These are phyloP conservation scores for Ceriagrion tenellum DNA, from an alignment of 2,888 invertebrate species.

Conservation along the genomic window DNA sequence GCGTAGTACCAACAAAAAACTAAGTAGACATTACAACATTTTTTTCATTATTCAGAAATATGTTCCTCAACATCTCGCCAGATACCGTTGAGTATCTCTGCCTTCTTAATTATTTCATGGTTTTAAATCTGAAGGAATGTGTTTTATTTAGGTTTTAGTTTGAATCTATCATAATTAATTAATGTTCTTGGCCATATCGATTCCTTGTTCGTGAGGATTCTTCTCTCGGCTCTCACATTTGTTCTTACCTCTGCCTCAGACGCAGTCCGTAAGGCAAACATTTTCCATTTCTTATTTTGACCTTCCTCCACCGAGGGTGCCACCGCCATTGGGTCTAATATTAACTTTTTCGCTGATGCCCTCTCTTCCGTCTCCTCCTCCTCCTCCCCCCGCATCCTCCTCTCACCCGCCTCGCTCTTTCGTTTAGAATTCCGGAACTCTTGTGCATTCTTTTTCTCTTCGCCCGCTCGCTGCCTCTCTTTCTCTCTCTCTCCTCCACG, in stretches of 20 bases:
- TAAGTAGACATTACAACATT: too few species aligned
- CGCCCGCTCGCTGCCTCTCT: not conserved
- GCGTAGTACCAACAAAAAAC: too few species aligned
- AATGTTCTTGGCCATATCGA: too few species aligned
- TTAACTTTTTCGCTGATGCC: constrained; percentile 55
- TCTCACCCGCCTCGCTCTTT: not conserved
- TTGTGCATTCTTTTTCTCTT: not conserved
- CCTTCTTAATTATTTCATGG: too few species aligned
- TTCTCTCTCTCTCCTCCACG: not conserved
- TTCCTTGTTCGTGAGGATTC: not conserved
- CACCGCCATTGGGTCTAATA: constrained; percentile 40
- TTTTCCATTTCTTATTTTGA: constrained; percentile 42
- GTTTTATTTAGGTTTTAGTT: too few species aligned
- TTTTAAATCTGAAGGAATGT: too few species aligned
- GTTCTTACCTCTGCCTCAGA: not conserved
- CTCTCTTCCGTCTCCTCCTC: not conserved
- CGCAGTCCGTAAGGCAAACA: constrained; percentile 34
- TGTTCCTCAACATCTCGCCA: too few species aligned
- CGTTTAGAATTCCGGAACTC: not conserved
- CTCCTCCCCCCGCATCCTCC: not conserved
- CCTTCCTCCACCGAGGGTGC: constrained; percentile 43
- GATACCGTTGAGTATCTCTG: too few species aligned
- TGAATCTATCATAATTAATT: too few species aligned
- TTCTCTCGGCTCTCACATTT: not conserved
- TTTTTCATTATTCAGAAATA: too few species aligned